Evolutionary conservation across 2,113 vertebrate species (phyloP).

Genomic region (Xenus cinereus): DNA sequence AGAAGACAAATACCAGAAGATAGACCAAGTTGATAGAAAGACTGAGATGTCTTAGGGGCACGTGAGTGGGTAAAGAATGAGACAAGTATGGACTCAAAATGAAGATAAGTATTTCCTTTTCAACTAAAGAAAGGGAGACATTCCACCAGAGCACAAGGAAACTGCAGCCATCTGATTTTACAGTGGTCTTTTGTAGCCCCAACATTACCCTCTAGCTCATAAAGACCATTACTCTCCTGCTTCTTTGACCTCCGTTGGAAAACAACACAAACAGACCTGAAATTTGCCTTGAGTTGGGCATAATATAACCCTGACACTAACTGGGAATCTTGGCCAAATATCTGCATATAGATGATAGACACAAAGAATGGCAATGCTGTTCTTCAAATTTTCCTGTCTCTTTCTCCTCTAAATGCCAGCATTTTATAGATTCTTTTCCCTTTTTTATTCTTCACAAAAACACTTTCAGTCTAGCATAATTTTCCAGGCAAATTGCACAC

Average conservation of each 20-base stretch:
- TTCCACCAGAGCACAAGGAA: background rate
- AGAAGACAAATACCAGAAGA: background rate
- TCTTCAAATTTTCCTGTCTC: background rate
- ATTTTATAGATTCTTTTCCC: slow-evolving; percentile 11
- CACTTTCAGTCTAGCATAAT: slow-evolving; percentile 50
- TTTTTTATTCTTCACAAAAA: slow-evolving; percentile 44
- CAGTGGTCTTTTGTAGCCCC: background rate
- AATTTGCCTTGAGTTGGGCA: background rate
- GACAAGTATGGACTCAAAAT: background rate
- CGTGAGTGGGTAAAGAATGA: background rate
- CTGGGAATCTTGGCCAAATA: background rate
- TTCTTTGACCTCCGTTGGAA: background rate
- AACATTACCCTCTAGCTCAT: background rate
- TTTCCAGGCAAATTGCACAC: slow-evolving; percentile 60
- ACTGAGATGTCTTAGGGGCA: background rate
- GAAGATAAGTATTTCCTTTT: background rate
- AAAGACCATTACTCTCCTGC: background rate
- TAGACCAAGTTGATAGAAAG: background rate
- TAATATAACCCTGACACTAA: background rate
- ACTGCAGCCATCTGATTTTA: background rate
- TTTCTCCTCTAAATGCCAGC: background rate
- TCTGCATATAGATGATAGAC: background rate
- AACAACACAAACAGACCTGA: background rate
- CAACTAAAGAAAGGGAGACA: background rate
- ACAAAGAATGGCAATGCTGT: background rate